Percentiles rank a stretch among this genome's conserved stretches.
Evolutionary conservation across 2,888 invertebrate genomes (phyloP).

Genomic region (Andrena hattorfiana): DNA sequence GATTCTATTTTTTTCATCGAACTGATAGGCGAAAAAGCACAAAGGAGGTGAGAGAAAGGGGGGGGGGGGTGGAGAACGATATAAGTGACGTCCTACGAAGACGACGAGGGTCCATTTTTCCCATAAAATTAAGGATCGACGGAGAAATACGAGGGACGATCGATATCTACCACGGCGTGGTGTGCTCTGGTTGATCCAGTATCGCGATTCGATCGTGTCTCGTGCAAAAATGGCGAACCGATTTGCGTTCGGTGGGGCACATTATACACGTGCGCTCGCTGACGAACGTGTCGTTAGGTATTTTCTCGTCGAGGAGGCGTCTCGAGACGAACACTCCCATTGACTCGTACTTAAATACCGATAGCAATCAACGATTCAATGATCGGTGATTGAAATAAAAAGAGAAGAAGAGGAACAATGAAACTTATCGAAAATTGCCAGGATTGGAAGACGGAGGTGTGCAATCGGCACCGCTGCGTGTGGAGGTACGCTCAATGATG

Average conservation of each 20-base stretch:
- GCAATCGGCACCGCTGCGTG: background rate
- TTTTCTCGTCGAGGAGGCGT: slow-evolving; percentile 33
- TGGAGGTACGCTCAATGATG: background rate
- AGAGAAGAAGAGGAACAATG: too few species aligned
- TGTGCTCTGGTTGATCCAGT: slow-evolving; percentile 81
- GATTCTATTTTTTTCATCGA: slow-evolving; percentile 63
- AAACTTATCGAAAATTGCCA: background rate
- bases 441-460: background rate
- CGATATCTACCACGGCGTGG: slow-evolving; percentile 50
- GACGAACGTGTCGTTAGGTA: slow-evolving; percentile 27
- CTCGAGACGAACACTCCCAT: slow-evolving; percentile 27
- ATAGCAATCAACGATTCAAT: background rate
- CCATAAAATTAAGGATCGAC: slow-evolving; percentile 51
- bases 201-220: slow-evolving; percentile 79
- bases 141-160: slow-evolving; percentile 73
- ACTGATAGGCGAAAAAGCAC: slow-evolving; percentile 24
- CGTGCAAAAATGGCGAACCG: slow-evolving; percentile 50
- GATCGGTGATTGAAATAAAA: background rate
- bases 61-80: slow-evolving; percentile 8
- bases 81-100: slow-evolving; percentile 51
- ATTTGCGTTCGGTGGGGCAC: slow-evolving; percentile 33
- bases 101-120: slow-evolving; percentile 77
- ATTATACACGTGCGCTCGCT: slow-evolving; percentile 18
- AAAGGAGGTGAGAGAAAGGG: background rate
- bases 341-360: background rate